These are phyloP conservation scores for Ceriagrion tenellum DNA, from an alignment of 2,888 invertebrate species.

Conservation along the genomic window DNA sequence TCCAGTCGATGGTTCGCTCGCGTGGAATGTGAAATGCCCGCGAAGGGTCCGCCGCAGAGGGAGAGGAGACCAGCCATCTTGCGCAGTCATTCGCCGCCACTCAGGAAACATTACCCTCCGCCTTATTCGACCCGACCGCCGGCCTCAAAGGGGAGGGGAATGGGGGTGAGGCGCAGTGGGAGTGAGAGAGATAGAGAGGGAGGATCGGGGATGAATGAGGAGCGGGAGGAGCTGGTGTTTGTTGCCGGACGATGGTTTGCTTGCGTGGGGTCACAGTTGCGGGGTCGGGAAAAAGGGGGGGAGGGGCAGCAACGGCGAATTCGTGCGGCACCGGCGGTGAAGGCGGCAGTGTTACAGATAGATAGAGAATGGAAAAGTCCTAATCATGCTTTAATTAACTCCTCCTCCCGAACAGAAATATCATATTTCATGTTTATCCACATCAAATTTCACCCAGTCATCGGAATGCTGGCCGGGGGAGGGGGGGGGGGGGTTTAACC, in stretches of 20 bases:
- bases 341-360: neutral
- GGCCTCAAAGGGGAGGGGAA: too few relatives aligned
- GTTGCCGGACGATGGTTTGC: neutral
- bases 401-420: constrained; percentile 64
- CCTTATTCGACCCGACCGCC: neutral
- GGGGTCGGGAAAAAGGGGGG: too few relatives aligned
- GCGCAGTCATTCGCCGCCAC: neutral
- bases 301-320: too few relatives aligned
- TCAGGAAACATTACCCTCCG: neutral
- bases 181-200: too few relatives aligned
- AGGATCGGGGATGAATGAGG: neutral
- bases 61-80: neutral
- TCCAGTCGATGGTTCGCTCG: neutral
- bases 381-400: constrained; percentile 66
- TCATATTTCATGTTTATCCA: constrained; percentile 64
- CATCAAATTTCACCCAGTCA: constrained; percentile 58
- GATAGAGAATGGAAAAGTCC: constrained; percentile 21
- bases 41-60: neutral
- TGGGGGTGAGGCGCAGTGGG: neutral
- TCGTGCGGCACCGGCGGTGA: too few relatives aligned
- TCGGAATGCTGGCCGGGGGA: neutral
- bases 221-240: neutral
- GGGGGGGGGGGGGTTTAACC: neutral
- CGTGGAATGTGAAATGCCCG: too few relatives aligned
- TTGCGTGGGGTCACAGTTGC: neutral